Evolutionary conservation across 1,140 invertebrate species (phyloP).

Genomic region (Bombyx mandarina): DNA sequence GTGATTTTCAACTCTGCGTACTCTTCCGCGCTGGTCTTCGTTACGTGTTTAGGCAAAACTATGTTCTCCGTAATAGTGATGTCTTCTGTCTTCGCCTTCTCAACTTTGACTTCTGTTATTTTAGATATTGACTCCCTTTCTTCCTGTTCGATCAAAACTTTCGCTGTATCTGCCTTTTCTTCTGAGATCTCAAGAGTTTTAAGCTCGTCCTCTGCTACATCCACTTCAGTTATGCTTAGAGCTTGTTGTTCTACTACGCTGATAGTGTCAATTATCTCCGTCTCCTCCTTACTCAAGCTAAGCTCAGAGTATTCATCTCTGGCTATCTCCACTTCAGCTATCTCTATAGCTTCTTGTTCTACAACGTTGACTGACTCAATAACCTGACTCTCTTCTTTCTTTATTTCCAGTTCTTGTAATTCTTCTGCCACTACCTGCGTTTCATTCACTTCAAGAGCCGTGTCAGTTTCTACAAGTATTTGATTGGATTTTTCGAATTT

Average conservation of each 20-base stretch:
- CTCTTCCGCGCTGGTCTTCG: background rate
- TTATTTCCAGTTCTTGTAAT: background rate
- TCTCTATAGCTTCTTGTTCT: conserved; percentile 1
- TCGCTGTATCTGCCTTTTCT: background rate
- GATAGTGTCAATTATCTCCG: background rate
- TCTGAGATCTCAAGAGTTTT: background rate
- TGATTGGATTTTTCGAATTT: background rate
- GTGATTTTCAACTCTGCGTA: background rate
- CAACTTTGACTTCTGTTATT: background rate
- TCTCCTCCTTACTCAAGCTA: background rate
- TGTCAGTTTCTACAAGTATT: background rate
- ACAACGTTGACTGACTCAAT: background rate
- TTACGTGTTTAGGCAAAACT: background rate
- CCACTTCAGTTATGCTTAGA: background rate
- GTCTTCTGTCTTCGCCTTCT: conserved; percentile 1
- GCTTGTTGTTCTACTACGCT: background rate
- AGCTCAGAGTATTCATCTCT: conserved; percentile 1
- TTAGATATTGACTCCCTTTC: background rate
- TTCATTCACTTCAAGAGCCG: conserved; percentile 2
- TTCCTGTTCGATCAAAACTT: background rate
- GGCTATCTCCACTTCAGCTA: background rate
- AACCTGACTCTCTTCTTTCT: conserved; percentile 1
- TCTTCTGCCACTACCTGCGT: background rate
- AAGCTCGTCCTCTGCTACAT: background rate
- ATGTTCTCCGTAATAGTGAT: background rate